A percentile compares a stretch with the other conserved stretches of the same genome.
Conservation (phyloP, 2,888 invertebrate genomes). For the Synanthedon tipuliformis region DNA sequence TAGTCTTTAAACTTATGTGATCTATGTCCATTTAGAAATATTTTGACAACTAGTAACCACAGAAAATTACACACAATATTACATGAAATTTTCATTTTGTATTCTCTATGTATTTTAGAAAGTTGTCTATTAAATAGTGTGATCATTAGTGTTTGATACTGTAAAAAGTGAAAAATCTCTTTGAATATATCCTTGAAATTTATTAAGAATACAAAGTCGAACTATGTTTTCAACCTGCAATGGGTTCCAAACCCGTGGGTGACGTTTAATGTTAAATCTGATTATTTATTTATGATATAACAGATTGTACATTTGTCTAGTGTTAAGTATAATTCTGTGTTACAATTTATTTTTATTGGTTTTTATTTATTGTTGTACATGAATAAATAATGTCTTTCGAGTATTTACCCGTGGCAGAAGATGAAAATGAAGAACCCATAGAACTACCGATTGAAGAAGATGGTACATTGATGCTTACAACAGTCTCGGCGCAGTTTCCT, state of each 20-base stretch:
- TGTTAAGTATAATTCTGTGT: constrained; percentile 53
- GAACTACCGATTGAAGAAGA: constrained; percentile 97
- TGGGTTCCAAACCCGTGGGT: constrained; percentile 68
- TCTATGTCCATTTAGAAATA: too few species aligned
- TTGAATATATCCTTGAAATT: constrained; percentile 13
- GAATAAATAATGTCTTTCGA: constrained; percentile 70
- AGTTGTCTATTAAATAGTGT: constrained; percentile 15
- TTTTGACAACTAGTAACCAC: too few species aligned
- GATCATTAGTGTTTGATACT: constrained; percentile 37
- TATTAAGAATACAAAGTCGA: constrained; percentile 32
- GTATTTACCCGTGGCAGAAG: constrained; percentile 94
- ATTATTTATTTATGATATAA: constrained; percentile 63
- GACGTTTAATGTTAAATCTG: constrained; percentile 50
- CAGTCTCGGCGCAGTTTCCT: constrained; percentile 96
- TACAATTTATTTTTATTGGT: constrained; percentile 45
- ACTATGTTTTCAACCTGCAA: constrained; percentile 67
- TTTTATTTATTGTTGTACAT: constrained; percentile 55
- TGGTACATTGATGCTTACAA: constrained; percentile 91
- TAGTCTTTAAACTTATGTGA: too few species aligned
- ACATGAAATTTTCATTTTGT: too few species aligned
- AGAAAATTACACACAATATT: too few species aligned
- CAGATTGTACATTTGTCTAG: constrained; percentile 63
- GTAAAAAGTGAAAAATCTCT: constrained; percentile 7
- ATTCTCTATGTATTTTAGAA: constrained; percentile 7
- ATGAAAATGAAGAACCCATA: constrained; percentile 97